phyloP scores from a whole-genome alignment of 1,140 invertebrate genomes.

The Argopecten irradians region DNA sequence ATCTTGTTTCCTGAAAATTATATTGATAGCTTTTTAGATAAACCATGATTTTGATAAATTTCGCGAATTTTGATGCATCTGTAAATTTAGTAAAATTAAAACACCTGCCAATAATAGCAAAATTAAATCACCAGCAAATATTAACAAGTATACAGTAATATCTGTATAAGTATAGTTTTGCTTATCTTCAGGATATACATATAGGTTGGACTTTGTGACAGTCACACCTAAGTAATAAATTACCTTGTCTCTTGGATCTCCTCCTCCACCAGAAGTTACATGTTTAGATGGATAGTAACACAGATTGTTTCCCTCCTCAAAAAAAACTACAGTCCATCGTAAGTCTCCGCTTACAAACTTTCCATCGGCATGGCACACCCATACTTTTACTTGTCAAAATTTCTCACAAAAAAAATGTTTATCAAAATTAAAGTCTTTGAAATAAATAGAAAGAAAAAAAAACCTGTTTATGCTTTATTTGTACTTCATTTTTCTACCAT shows the following conservation, averaged over 20 bases:
- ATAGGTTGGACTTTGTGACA: neutral
- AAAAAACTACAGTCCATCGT: conserved; percentile 51
- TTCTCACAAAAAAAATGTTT: neutral
- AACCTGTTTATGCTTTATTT: too few species aligned
- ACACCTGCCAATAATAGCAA: too few species aligned
- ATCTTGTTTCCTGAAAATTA: neutral
- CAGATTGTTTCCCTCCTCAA: conserved; percentile 63
- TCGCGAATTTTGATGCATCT: too few species aligned
- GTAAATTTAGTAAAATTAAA: too few species aligned
- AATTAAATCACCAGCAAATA: too few species aligned
- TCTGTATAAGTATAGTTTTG: too few species aligned
- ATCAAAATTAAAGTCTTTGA: neutral
- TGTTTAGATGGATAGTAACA: conserved; percentile 57
- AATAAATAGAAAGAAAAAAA: too few species aligned
- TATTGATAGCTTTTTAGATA: neutral
- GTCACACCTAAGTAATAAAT: neutral
- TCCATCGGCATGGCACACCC: conserved; percentile 49
- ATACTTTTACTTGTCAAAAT: neutral
- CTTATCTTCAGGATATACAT: neutral
- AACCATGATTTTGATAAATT: too few species aligned
- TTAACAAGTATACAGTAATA: too few species aligned
- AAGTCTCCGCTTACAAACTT: conserved; percentile 49
- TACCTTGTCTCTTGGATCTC: conserved; percentile 39
- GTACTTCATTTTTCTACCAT: conserved; percentile 84
- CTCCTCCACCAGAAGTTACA: conserved; percentile 46